These are phyloP conservation scores for Ophioderma brevispina DNA, from an alignment of 35 echinoderm and acorn worm genomes.

Conservation along the genomic window DNA sequence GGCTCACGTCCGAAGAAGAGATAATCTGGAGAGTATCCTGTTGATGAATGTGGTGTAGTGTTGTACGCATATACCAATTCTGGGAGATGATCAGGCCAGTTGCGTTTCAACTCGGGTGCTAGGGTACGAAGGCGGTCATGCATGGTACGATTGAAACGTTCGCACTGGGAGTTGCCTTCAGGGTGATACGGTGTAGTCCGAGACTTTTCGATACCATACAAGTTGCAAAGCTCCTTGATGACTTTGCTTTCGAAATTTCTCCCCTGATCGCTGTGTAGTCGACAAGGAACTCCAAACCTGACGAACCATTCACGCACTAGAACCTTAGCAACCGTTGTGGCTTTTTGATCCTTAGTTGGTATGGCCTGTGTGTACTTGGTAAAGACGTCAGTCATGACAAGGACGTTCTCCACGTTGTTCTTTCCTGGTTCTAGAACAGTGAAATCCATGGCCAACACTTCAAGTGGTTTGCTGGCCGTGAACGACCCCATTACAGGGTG, in stretches of 20 bases:
- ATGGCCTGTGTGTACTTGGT: conserved; percentile 33
- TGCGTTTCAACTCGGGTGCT: conserved; percentile 44
- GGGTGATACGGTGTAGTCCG: conserved; percentile 68
- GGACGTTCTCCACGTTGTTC: conserved; percentile 54
- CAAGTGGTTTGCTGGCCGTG: conserved; percentile 20
- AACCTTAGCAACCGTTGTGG: conserved; percentile 57
- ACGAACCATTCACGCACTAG: conserved; percentile 68
- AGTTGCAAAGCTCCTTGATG: conserved; percentile 57
- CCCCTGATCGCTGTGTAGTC: conserved; percentile 57
- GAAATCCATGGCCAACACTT: conserved; percentile 35
- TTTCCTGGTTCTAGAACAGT: conserved; percentile 38
- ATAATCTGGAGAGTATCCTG: conserved; percentile 73
- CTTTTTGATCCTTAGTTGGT: conserved; percentile 55
- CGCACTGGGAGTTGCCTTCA: conserved; percentile 60
- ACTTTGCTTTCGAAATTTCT: conserved; percentile 45
- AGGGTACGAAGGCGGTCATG: conserved; percentile 60
- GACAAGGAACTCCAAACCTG: conserved; percentile 59
- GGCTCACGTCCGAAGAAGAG: conserved; percentile 81
- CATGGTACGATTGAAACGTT: conserved; percentile 66
- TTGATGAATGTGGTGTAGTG: conserved; percentile 62
- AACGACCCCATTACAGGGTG: conserved; percentile 32
- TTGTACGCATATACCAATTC: conserved; percentile 75
- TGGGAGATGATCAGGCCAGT: conserved; percentile 65
- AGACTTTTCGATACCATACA: conserved; percentile 64
- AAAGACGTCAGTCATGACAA: conserved; percentile 72